Percentiles rank a stretch among this genome's conserved stretches.
These are phyloP conservation scores for Centrocercus urophasianus DNA, from an alignment of 2,113 vertebrate genomes.

Conservation along the genomic window DNA sequence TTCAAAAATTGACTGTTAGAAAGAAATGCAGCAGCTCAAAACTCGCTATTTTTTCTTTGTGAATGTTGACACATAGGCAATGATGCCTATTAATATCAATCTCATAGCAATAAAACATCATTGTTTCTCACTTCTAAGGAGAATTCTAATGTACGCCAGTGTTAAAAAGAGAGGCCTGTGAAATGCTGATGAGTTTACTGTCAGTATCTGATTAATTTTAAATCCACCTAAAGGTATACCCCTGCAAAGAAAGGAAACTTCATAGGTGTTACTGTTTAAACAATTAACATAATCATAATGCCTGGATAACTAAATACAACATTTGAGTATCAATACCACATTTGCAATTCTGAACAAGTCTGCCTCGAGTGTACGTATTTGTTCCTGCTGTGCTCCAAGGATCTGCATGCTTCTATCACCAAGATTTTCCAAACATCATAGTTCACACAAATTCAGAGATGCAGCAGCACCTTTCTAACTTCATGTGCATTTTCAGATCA, in stretches of 20 bases:
- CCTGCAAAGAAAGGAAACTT: not conserved
- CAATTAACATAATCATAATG: not conserved
- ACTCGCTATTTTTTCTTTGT: not conserved
- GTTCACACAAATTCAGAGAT: not conserved
- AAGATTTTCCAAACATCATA: not conserved
- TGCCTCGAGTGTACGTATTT: not conserved
- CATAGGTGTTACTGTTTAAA: rapidly evolving
- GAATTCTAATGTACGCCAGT: not conserved
- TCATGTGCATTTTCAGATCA: rapidly evolving
- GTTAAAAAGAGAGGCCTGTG: not conserved
- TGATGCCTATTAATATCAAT: not conserved
- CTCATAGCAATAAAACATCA: not conserved
- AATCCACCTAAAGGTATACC: not conserved
- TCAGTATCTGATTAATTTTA: not conserved
- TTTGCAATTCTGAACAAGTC: not conserved
- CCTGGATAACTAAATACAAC: not conserved
- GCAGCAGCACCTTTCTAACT: not conserved
- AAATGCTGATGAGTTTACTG: not conserved
- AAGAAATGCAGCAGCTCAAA: not conserved
- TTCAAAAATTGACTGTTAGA: not conserved
- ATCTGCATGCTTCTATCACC: not conserved
- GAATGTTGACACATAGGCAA: not conserved
- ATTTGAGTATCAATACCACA: not conserved
- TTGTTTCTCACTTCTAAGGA: not conserved
- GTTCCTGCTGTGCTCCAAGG: not conserved